Evolutionary conservation across 2,797 vertebrate genomes (phyloP).

Genomic region (Botia almorhae): DNA sequence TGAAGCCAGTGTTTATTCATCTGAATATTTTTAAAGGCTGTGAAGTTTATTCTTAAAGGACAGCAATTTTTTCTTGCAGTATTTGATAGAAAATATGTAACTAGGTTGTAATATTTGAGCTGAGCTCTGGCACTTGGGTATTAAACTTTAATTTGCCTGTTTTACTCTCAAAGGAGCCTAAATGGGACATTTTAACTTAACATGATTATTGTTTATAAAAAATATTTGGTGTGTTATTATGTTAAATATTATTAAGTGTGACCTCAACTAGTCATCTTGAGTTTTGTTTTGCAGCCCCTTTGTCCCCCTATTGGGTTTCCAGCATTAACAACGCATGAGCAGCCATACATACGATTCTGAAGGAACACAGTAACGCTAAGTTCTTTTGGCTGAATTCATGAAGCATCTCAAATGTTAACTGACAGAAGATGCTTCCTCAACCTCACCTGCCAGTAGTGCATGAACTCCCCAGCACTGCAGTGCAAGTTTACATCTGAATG

Average conservation of each 20-base stretch:
- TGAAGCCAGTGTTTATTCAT: background rate
- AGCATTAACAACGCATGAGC: slow-evolving; percentile 6
- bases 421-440: slow-evolving; percentile 75
- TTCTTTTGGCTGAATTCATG: slow-evolving; percentile 74
- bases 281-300: too few species aligned
- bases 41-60: background rate
- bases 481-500: slow-evolving; percentile 51
- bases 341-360: slow-evolving; percentile 45
- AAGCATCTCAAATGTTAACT: slow-evolving; percentile 74
- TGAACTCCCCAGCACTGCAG: slow-evolving; percentile 63
- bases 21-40: background rate
- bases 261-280: too few species aligned
- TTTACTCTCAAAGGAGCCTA: background rate
- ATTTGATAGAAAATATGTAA: background rate
- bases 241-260: too few species aligned
- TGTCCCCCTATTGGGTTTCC: slow-evolving; percentile 7
- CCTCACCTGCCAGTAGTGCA: slow-evolving; percentile 74
- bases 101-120: background rate
- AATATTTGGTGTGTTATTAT: too few species aligned
- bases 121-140: background rate
- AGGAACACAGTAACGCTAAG: slow-evolving; percentile 69
- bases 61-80: background rate
- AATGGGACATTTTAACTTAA: background rate
- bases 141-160: background rate
- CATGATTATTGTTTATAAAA: too few species aligned